Conservation (phyloP, 2,888 invertebrate species). For the Urechis unicinctus region DNA sequence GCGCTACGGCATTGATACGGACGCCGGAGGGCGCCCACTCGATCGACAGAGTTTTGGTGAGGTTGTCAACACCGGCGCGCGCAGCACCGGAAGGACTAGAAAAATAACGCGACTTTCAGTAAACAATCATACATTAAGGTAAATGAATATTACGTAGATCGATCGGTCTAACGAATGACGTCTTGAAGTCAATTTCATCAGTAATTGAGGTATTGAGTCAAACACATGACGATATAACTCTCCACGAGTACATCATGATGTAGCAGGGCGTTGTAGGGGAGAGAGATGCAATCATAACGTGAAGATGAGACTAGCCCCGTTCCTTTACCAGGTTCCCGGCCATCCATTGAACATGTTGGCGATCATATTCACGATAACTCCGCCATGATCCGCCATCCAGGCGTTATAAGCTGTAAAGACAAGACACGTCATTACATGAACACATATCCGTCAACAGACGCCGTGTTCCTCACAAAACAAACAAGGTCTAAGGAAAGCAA, state of each 20-base stretch:
- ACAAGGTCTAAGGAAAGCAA: background rate
- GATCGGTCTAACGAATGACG: too few species aligned
- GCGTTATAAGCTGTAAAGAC: slow-evolving; percentile 49
- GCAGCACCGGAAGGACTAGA: background rate
- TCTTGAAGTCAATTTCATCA: too few species aligned
- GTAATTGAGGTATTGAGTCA: too few species aligned
- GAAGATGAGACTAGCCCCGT: background rate
- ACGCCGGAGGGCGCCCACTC: slow-evolving; percentile 54
- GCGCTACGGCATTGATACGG: slow-evolving; percentile 53
- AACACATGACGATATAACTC: too few species aligned
- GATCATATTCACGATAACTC: slow-evolving; percentile 54
- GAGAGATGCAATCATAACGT: too few species aligned
- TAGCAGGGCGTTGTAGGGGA: background rate
- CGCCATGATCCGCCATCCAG: slow-evolving; percentile 53
- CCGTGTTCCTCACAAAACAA: too few species aligned
- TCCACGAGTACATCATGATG: too few species aligned
- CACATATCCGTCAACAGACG: too few species aligned
- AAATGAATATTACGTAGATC: too few species aligned
- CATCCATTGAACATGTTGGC: slow-evolving; percentile 54
- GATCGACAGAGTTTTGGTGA: slow-evolving; percentile 53
- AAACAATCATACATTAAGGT: too few species aligned
- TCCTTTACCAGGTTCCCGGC: slow-evolving; percentile 50
- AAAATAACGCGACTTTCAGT: too few species aligned
- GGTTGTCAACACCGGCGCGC: slow-evolving; percentile 53
- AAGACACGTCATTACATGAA: too few species aligned